phyloP scores from a whole-genome alignment of 2,113 vertebrate species.

The Dromiciops gliroides region DNA sequence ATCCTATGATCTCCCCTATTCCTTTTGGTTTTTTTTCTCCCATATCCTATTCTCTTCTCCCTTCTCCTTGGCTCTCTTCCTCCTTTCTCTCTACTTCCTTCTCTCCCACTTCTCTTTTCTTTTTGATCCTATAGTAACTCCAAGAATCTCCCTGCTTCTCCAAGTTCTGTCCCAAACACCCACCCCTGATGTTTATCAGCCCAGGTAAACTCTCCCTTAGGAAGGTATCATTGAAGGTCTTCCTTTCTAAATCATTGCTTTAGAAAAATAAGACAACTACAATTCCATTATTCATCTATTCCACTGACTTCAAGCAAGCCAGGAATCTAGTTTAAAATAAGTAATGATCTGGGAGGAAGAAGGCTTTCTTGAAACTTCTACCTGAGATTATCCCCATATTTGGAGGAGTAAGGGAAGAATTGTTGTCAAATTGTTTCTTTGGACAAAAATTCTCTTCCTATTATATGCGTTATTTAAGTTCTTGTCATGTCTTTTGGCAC shows the following conservation, averaged over 20 bases:
- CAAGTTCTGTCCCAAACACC: background rate
- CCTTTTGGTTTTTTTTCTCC: background rate
- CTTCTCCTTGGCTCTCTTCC: background rate
- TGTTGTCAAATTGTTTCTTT: background rate
- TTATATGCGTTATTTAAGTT: background rate
- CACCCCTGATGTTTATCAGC: background rate
- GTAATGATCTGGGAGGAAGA: background rate
- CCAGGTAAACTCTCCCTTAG: background rate
- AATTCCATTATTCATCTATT: fast-evolving
- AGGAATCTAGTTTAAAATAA: background rate
- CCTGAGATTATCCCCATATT: background rate
- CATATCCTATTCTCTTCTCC: background rate
- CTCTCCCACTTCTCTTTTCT: fast-evolving
- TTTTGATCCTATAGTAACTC: background rate
- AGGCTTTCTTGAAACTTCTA: background rate
- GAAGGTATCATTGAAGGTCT: background rate
- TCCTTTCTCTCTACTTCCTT: background rate
- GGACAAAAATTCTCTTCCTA: background rate
- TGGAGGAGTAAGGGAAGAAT: background rate
- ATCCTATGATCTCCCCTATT: background rate
- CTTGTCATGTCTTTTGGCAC: background rate
- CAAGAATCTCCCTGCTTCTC: background rate
- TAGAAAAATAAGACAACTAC: background rate
- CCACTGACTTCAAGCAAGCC: background rate
- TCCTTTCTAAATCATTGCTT: background rate